Evolutionary conservation across 2,113 vertebrate genomes (phyloP), one percentile per base, ranked within the genome.

Genomic region (Cottus gobio): DNA sequence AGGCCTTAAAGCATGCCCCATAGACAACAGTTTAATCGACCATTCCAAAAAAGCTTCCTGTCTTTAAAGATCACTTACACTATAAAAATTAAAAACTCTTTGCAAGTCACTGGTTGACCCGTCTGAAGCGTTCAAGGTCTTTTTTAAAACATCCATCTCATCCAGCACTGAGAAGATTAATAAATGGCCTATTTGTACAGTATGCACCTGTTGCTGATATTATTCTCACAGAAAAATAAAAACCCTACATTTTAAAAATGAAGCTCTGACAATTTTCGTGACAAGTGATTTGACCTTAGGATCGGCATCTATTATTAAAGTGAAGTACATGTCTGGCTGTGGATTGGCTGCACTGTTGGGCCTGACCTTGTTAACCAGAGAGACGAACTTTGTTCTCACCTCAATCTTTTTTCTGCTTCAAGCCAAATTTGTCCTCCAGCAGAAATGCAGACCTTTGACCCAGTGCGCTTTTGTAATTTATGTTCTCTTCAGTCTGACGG

Each of bases 221-320:
- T 77, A 88, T 63, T 75, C 24, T 73, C 42, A 48, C 12, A n/a
- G 39, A 62, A 39, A 37, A 83, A 72, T n/a, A 28, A 80, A 6
- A 52, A 48, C 3, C 22, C 15, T 7, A 37, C 22, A 22, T 62
- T 77, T 75, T 50, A n/a, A 3, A 81, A 80, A 79, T 24, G 24
- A 79, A 71, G 69, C 79, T 58, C 37, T 42, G 66, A 82, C 68
- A 26, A 46, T 74, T 74, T 86, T 65, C 16, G 5, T 50, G 70
- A 44, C 71, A 60, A 30, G n/a, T 30, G 56, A 68, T 76, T 77
- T 83, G 80, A 88, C 84, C 89, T 91, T 86, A 83, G 22, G 42
- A 54, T 36, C 9, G 76, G 63, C 3, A 11, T 50, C 39, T 54
- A 75, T 69, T 67, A 81, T 85, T 82, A 71, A 65, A 83, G 77